phyloP scores from a whole-genome alignment of 2,888 invertebrate genomes.

The Amphipoea lucens region DNA sequence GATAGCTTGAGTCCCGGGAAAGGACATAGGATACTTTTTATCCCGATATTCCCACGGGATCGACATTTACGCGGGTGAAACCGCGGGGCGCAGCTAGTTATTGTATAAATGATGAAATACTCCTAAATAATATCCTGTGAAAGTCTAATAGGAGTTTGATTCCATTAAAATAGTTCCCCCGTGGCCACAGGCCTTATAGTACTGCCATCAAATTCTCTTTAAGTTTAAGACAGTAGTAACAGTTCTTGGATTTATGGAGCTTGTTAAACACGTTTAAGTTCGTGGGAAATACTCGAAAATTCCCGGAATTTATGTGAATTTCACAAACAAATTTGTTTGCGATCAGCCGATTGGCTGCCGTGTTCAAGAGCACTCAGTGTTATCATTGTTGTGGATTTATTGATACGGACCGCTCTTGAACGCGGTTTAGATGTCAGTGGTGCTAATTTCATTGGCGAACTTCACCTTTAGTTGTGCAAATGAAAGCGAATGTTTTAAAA shows the following conservation, averaged over 20 bases:
- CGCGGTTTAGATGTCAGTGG: neutral
- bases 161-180: no score
- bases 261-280: neutral
- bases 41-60: no score
- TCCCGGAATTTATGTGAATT: neutral
- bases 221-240: no score
- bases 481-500: neutral
- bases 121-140: no score
- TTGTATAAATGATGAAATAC: no score
- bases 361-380: neutral
- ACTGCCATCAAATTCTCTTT: no score
- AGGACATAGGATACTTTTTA: no score
- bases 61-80: no score
- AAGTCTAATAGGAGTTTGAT: no score
- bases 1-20: no score
- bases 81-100: no score
- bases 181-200: no score
- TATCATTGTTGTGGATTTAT: neutral
- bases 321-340: neutral
- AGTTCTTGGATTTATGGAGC: neutral
- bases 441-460: neutral
- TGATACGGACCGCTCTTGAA: neutral
- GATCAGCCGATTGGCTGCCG: neutral
- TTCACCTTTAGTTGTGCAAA: neutral
- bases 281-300: neutral